Evolutionary conservation across 2,797 vertebrate genomes (phyloP).

Genomic region (Ctenosaura bakeri): DNA sequence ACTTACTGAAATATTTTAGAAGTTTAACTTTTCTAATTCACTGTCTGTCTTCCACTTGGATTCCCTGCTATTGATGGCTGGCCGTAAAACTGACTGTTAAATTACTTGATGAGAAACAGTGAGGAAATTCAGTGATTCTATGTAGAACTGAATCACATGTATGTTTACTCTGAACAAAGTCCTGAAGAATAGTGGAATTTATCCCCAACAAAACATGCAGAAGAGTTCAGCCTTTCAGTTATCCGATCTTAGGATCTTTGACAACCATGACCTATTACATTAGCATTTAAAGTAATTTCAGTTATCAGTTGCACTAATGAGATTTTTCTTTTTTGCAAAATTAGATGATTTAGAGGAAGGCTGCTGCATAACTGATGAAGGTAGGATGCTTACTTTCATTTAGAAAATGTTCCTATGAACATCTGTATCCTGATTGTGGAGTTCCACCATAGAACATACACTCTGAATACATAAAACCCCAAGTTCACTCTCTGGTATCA

Average conservation of each 20-base stretch:
- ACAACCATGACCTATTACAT: neutral
- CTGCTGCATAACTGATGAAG: neutral
- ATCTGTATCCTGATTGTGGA: neutral
- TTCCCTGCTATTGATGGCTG: neutral
- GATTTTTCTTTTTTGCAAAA: neutral
- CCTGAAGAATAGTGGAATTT: neutral
- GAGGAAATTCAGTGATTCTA: neutral
- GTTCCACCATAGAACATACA: neutral
- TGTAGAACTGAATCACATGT: neutral
- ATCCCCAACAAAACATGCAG: neutral
- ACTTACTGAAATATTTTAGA: neutral
- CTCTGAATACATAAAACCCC: neutral
- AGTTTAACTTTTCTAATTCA: neutral
- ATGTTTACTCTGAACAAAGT: neutral
- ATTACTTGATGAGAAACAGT: neutral
- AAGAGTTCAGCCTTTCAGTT: neutral
- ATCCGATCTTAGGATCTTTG: neutral
- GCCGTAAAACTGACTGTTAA: neutral
- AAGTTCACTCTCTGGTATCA: neutral
- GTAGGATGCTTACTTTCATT: neutral
- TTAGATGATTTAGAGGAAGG: neutral
- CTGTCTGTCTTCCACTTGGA: neutral
- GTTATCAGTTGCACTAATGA: neutral
- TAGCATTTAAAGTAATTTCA: neutral
- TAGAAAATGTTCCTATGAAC: neutral